Evolutionary conservation across 1,140 invertebrate genomes (phyloP), one percentile per base, ranked within the genome.

Genomic region (Pinna nobilis): DNA sequence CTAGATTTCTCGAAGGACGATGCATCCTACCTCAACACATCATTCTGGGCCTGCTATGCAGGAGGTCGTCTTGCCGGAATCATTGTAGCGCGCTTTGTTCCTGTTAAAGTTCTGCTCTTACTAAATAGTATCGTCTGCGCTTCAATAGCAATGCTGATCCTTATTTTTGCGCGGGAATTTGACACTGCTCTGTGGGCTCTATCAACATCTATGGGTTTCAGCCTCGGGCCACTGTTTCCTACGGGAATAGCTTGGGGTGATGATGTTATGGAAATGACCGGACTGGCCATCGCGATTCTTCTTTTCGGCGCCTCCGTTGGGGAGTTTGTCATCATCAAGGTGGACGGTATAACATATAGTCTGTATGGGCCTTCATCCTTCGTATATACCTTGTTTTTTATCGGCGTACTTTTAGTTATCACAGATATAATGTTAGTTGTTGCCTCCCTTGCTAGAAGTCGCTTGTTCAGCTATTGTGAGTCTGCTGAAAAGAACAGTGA

Each of bases 221-320:
- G 77, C 64, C 39, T 70, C 20, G 75, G 65, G 0, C 76, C 76
- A 6, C 57, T 77, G 11, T 80, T 80, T 47, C 78, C 78, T 6
- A 61, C 70, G 3, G 64, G 67, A 11, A 69, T 80, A 0, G 75
- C 65, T 9, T 80, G 78, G 78, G 55, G 35, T 4, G 66, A 80
- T 49, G 64, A 39, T 25, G 68, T 77, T 25, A 39, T 79, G 9
- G 60, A 72, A 39, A 74, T 79, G 76, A 78, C 69, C 11, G 69
- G 76, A 1, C 59, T 80, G 65, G 76, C 68, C 20, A 78, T 78
- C 15, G 73, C 74, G 1, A 50, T 78, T 25, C 33, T 76, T 7
- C 53, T 76, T 0, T 25, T 76, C 3, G 79, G 79, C 11, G 70
- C 60, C 7, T 68, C 75, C n/a, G 37, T 69, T 28, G 80, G 77